Conservation (phyloP, 2,797 vertebrate species). For the Schizopygopsis malacanthus region DNA sequence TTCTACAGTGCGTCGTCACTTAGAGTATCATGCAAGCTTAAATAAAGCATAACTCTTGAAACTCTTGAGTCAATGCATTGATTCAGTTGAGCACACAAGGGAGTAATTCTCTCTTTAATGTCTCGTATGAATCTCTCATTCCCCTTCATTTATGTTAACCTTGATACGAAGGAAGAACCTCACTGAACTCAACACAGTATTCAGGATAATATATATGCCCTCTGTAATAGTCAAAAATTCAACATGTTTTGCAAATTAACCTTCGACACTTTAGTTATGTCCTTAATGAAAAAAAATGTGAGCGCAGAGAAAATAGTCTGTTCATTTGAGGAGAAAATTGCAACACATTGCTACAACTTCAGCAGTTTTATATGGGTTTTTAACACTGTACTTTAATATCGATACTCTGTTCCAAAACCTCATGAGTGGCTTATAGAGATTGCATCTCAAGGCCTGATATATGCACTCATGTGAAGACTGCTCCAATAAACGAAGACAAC, state of each 20-base stretch:
- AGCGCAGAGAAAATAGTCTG: background rate
- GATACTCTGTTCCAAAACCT: background rate
- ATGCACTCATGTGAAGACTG: background rate
- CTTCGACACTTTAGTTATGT: conserved; percentile 31
- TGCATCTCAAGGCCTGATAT: background rate
- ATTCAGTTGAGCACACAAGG: conserved; percentile 1
- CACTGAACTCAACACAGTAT: conserved; percentile 1
- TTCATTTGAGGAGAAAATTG: conserved; percentile 2
- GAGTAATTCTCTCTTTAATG: conserved; percentile 37
- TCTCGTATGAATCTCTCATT: conserved; percentile 28
- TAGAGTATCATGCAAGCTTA: background rate
- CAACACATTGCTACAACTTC: background rate
- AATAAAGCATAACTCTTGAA: conserved; percentile 50
- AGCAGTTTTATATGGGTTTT: background rate
- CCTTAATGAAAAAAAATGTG: conserved; percentile 23
- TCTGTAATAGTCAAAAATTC: conserved; percentile 3
- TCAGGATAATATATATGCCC: background rate
- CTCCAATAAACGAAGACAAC: background rate
- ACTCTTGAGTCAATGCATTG: conserved; percentile 29
- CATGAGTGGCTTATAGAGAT: background rate
- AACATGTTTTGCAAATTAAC: conserved; percentile 43
- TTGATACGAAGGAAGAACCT: conserved; percentile 28
- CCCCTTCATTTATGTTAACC: conserved; percentile 41
- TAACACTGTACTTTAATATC: background rate
- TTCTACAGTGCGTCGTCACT: background rate